These are phyloP conservation scores for Platichthys flesus DNA, from an alignment of 2,113 vertebrate species.

Conservation along the genomic window DNA sequence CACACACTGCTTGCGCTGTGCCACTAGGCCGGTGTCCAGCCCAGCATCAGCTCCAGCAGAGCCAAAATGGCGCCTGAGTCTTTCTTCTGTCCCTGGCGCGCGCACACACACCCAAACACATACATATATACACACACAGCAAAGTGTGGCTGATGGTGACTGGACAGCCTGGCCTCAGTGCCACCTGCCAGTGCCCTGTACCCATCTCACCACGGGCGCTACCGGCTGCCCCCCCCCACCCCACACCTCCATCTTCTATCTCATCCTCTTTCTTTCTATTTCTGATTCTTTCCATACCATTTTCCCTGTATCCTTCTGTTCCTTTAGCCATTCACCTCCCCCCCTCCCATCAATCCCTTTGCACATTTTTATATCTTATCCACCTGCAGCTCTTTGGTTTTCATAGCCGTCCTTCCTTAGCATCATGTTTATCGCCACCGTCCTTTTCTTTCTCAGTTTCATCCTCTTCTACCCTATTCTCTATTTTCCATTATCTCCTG, in stretches of 20 bases:
- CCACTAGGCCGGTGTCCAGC: conserved; percentile 69
- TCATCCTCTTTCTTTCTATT: conserved; percentile 29
- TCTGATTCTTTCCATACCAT: neutral
- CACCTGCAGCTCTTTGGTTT: neutral
- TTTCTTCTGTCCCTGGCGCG: conserved; percentile 64
- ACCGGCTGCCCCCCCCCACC: conserved; percentile 46
- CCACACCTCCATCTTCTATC: conserved; percentile 16
- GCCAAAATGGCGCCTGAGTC: conserved; percentile 74
- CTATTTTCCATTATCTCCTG: neutral
- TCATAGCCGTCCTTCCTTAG: neutral
- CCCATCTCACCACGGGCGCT: conserved; percentile 62
- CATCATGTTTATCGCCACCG: neutral
- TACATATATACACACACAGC: neutral
- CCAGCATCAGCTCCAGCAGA: conserved; percentile 71
- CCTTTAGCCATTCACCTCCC: no score
- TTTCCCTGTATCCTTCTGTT: neutral
- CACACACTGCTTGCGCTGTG: conserved; percentile 47
- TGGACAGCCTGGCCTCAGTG: conserved; percentile 73
- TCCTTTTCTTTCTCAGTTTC: neutral
- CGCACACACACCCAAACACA: conserved; percentile 5
- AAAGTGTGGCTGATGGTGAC: conserved; percentile 60
- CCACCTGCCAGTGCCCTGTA: conserved; percentile 71
- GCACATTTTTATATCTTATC: neutral
- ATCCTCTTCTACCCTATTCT: neutral
- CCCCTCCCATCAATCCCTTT: neutral